phyloP scores from a whole-genome alignment of 2,888 invertebrate species.

The Limnephilus auricula region DNA sequence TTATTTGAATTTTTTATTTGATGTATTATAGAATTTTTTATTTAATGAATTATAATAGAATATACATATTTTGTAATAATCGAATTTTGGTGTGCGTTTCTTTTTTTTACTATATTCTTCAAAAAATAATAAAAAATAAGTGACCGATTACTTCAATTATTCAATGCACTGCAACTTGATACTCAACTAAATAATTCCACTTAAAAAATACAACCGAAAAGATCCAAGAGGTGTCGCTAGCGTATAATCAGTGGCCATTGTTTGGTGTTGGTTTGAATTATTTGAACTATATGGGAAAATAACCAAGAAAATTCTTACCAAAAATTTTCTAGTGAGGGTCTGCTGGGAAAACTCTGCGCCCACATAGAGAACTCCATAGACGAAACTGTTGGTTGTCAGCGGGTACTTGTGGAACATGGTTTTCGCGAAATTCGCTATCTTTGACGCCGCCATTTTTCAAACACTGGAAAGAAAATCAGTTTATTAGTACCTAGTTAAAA shows the following conservation, averaged over 20 bases:
- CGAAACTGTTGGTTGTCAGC: constrained; percentile 77
- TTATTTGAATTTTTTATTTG: too few species aligned
- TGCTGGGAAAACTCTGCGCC: constrained; percentile 90
- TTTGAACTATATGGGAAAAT: background rate
- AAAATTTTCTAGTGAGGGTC: constrained; percentile 81
- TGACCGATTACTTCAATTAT: too few species aligned
- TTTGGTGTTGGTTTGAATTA: too few species aligned
- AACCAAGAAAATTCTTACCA: constrained; percentile 77
- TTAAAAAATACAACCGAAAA: background rate
- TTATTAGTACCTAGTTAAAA: too few species aligned
- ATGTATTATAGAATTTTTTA: too few species aligned
- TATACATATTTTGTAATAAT: too few species aligned
- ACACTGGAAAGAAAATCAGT: background rate
- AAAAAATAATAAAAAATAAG: too few species aligned
- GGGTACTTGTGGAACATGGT: constrained; percentile 75
- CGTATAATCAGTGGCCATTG: background rate
- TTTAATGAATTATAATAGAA: too few species aligned
- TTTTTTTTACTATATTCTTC: too few species aligned
- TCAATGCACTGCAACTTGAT: background rate
- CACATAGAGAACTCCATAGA: constrained; percentile 87
- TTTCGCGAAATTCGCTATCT: constrained; percentile 61
- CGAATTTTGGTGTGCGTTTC: too few species aligned
- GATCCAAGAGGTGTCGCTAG: background rate
- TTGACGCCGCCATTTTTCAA: constrained; percentile 60
- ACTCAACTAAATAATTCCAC: background rate